Percentiles rank a stretch among this genome's conserved stretches.
These are phyloP conservation scores for Mamestra brassicae DNA, from an alignment of 2,888 invertebrate genomes.

Conservation along the genomic window DNA sequence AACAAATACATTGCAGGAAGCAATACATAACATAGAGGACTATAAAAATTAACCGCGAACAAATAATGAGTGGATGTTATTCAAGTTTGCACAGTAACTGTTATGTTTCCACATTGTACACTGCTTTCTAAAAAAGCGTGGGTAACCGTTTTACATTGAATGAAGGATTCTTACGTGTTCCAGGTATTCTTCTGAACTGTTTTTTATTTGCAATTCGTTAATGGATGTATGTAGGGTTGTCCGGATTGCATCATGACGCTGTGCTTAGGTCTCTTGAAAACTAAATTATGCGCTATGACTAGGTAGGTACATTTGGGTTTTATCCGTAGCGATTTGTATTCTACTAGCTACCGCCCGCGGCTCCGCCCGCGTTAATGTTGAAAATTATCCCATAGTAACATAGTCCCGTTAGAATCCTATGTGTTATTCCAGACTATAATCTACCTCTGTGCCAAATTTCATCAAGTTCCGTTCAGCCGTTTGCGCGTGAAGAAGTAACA, in stretches of 20 bases:
- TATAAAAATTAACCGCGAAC: constrained; percentile 45
- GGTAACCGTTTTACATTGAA: constrained; percentile 69
- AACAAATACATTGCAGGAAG: constrained; percentile 39
- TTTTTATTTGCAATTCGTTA: constrained; percentile 59
- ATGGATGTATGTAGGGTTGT: constrained; percentile 59
- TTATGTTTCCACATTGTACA: constrained; percentile 68
- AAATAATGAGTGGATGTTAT: constrained; percentile 61
- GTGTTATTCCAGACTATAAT: no score
- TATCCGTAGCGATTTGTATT: no score
- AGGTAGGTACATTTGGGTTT: no score
- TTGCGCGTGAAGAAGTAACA: no score
- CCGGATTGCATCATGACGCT: background rate
- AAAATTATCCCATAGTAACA: no score
- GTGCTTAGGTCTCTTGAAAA: no score
- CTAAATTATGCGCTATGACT: no score
- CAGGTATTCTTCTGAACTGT: constrained; percentile 50
- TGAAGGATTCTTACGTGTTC: constrained; percentile 64
- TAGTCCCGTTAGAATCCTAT: no score
- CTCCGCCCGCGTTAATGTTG: no score
- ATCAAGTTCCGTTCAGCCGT: no score
- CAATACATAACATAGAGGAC: constrained; percentile 19
- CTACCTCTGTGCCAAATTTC: no score
- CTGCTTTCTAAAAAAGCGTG: constrained; percentile 75
- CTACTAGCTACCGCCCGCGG: no score
- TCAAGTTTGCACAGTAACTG: constrained; percentile 63